Evolutionary conservation across 2,797 vertebrate species (phyloP).

Genomic region (Coregonus suidteri): DNA sequence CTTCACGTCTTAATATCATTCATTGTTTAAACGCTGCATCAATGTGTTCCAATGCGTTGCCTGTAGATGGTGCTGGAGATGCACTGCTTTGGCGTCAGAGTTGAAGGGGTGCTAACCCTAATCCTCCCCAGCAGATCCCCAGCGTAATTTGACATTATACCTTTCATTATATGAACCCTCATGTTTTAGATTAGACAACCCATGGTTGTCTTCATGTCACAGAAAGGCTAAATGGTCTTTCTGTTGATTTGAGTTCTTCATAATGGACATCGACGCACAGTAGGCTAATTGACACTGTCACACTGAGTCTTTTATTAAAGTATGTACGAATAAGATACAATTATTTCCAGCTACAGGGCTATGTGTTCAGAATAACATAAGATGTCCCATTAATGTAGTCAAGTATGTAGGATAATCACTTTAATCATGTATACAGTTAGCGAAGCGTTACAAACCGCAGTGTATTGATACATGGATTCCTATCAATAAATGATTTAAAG

Average conservation of each 20-base stretch:
- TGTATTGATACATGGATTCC: constrained; percentile 1
- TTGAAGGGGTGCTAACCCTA: constrained; percentile 6
- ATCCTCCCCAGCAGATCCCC: constrained; percentile 16
- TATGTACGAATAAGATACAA: background rate
- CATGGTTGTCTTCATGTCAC: background rate
- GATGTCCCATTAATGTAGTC: background rate
- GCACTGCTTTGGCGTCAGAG: constrained; percentile 9
- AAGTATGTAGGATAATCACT: background rate
- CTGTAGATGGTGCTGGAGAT: constrained; percentile 41
- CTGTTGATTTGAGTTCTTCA: background rate
- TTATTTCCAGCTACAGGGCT: background rate
- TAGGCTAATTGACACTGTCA: background rate
- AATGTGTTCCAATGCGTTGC: background rate
- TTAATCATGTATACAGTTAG: background rate
- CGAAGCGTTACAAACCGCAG: background rate
- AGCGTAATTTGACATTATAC: constrained; percentile 9
- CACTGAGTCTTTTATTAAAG: background rate
- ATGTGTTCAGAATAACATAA: background rate
- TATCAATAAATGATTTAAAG: background rate
- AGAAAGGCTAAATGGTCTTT: background rate
- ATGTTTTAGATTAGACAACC: background rate
- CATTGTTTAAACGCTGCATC: background rate
- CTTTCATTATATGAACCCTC: constrained; percentile 6
- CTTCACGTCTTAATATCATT: background rate
- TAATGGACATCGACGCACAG: background rate